phyloP scores from a whole-genome alignment of 2,888 invertebrate genomes.

The Deroplatys truncata region DNA sequence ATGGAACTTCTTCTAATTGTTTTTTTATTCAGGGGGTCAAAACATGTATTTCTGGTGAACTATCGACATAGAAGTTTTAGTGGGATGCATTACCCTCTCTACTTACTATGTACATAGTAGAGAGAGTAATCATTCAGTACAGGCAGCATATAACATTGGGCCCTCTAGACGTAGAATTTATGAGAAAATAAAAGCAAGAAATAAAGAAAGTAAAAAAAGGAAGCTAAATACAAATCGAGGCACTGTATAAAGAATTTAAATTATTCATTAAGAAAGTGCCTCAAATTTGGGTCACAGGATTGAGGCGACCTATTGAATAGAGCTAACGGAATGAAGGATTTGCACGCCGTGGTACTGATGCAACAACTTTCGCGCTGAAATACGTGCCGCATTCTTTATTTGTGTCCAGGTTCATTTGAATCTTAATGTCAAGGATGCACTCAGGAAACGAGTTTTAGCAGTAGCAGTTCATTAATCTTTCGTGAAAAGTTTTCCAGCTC shows the following conservation, averaged over 20 bases:
- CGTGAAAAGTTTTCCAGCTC: neutral
- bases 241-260: neutral
- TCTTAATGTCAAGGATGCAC: neutral
- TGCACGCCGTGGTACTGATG: neutral
- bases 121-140: too few relatives aligned
- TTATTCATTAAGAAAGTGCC: neutral
- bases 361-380: neutral
- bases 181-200: too few relatives aligned
- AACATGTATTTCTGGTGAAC: too few relatives aligned
- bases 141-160: too few relatives aligned
- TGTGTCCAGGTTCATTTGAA: neutral
- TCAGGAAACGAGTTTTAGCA: neutral
- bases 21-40: too few relatives aligned
- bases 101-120: too few relatives aligned
- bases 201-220: too few relatives aligned
- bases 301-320: neutral
- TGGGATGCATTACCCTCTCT: too few relatives aligned
- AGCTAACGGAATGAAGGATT: neutral
- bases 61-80: too few relatives aligned
- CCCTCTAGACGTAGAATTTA: too few relatives aligned
- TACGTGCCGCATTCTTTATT: neutral
- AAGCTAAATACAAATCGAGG: too few relatives aligned
- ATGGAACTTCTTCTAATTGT: too few relatives aligned
- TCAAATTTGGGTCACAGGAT: neutral
- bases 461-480: neutral